These are phyloP conservation scores for Microtus montanus DNA, from an alignment of 2,113 vertebrate species.

Conservation along the genomic window DNA sequence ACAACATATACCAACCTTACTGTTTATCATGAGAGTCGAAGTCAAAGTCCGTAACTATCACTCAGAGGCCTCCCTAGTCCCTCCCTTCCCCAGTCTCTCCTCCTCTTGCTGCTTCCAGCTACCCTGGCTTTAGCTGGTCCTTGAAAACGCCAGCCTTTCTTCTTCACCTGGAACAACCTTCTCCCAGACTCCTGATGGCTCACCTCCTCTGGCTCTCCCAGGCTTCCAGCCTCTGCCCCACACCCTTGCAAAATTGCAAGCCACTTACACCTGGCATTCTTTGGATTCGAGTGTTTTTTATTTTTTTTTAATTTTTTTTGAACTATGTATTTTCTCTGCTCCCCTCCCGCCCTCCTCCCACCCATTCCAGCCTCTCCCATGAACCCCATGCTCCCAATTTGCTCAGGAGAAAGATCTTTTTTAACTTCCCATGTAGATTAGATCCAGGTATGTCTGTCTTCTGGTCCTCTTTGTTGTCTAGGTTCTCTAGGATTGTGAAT, in stretches of 20 bases:
- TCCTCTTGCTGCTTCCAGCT: not conserved
- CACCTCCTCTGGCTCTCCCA: not conserved
- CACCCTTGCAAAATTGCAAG: not conserved
- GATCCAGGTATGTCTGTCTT: too few species aligned
- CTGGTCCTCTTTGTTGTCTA: too few species aligned
- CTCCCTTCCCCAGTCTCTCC: not conserved
- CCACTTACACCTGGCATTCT: not conserved
- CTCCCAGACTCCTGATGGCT: not conserved
- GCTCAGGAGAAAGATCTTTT: too few species aligned
- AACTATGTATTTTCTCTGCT: too few species aligned
- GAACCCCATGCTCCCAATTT: too few species aligned
- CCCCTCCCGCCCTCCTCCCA: accelerated
- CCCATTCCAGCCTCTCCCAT: too few species aligned
- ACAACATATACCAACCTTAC: not conserved
- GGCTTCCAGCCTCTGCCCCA: not conserved
- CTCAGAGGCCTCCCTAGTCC: accelerated
- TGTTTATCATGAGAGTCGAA: not conserved
- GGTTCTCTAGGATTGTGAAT: too few species aligned
- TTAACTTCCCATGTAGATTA: too few species aligned
- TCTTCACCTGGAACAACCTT: not conserved
- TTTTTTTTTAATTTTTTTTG: too few species aligned
- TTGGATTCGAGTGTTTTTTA: not conserved
- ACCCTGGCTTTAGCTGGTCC: not conserved
- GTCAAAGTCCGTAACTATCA: not conserved
- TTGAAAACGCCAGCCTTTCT: not conserved